A percentile compares a stretch with the other conserved stretches of the same genome.
Evolutionary conservation across 2,113 vertebrate genomes (phyloP).

Genomic region (Phrynosoma platyrhinos): DNA sequence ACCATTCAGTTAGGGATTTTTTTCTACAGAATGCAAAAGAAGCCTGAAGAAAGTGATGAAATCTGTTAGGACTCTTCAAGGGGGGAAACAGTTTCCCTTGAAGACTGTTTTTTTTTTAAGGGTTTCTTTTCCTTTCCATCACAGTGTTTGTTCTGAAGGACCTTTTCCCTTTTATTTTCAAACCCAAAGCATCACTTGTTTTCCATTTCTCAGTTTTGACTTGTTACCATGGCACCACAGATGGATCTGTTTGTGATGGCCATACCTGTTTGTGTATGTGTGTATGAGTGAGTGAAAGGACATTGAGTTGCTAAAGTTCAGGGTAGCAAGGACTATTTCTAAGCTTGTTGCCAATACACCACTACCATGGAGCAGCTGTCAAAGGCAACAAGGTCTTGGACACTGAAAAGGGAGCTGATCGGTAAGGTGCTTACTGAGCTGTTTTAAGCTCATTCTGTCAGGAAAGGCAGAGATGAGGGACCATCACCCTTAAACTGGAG

Average conservation of each 20-base stretch:
- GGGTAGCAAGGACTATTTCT: background rate
- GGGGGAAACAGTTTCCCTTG: background rate
- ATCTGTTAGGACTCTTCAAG: background rate
- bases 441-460: conserved; percentile 6
- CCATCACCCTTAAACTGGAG: background rate
- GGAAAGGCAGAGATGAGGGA: background rate
- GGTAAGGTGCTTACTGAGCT: background rate
- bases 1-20: background rate
- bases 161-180: conserved; percentile 1
- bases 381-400: background rate
- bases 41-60: background rate
- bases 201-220: background rate
- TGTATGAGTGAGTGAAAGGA: background rate
- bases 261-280: background rate
- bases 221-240: conserved; percentile 14
- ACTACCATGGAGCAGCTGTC: background rate
- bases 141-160: background rate
- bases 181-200: background rate
- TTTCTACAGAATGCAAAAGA: background rate
- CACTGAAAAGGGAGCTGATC: background rate
- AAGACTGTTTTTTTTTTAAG: no score
- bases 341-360: background rate
- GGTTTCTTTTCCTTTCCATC: no score
- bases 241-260: background rate
- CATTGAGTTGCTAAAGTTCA: background rate